These are phyloP conservation scores for Pandion haliaetus DNA, from an alignment of 2,113 vertebrate genomes.

Conservation along the genomic window DNA sequence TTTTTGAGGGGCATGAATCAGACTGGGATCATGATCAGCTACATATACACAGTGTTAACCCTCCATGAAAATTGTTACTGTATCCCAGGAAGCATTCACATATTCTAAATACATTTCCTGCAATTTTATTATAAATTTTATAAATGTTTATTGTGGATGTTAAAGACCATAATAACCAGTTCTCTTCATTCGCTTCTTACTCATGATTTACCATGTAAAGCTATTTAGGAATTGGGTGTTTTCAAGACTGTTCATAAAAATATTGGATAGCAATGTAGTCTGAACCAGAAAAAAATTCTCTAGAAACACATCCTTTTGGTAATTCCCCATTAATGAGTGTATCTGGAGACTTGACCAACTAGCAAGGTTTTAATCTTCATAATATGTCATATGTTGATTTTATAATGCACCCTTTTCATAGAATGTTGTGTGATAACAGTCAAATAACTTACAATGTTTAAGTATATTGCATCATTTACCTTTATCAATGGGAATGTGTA, in stretches of 20 bases:
- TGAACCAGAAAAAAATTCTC: neutral
- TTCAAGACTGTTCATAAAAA: neutral
- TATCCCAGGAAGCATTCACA: neutral
- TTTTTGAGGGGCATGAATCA: neutral
- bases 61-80: neutral
- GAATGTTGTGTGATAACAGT: neutral
- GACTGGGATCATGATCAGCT: neutral
- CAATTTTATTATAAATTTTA: neutral
- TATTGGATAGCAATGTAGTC: neutral
- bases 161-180: neutral
- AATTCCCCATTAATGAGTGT: neutral
- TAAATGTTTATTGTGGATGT: neutral
- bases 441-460: neutral
- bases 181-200: neutral
- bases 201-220: neutral
- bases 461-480: neutral
- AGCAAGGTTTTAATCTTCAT: neutral
- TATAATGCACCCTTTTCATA: neutral
- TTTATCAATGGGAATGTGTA: neutral
- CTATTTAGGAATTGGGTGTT: neutral
- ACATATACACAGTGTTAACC: neutral
- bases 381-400: neutral
- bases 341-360: neutral
- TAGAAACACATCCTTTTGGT: neutral
- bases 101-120: neutral